Conservation (phyloP, 2,113 vertebrate genomes). For the Elachura formosa region DNA sequence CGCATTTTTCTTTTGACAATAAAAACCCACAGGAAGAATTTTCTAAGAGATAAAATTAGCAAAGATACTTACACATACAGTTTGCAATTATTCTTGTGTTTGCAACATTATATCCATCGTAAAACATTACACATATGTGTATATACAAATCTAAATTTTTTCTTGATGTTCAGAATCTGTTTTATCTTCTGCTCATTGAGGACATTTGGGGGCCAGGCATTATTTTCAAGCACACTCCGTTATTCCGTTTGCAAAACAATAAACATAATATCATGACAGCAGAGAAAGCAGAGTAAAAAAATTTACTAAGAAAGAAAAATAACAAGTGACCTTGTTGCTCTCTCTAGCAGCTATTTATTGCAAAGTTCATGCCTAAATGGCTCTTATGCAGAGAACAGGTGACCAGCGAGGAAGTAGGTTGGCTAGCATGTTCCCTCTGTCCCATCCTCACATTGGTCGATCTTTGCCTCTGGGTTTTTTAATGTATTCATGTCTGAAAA, state of each 20-base stretch:
- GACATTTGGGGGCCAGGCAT: slow-evolving; percentile 45
- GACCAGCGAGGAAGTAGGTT: slow-evolving; percentile 78
- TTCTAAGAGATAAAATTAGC: slow-evolving; percentile 40
- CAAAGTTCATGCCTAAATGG: slow-evolving; percentile 91
- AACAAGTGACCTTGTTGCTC: slow-evolving; percentile 63
- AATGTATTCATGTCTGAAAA: slow-evolving; percentile 91
- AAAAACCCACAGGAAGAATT: slow-evolving; percentile 12
- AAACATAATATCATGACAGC: slow-evolving; percentile 41
- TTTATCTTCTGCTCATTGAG: slow-evolving; percentile 68
- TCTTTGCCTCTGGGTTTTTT: slow-evolving; percentile 80
- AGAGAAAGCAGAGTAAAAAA: not conserved
- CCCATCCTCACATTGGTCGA: slow-evolving; percentile 73
- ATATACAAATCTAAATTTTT: not conserved
- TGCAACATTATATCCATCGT: slow-evolving; percentile 45
- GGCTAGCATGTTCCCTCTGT: slow-evolving; percentile 63
- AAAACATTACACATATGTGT: not conserved
- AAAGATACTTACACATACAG: slow-evolving; percentile 76
- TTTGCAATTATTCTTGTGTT: slow-evolving; percentile 67
- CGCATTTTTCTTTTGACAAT: slow-evolving; percentile 1
- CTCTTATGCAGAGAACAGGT: slow-evolving; percentile 85
- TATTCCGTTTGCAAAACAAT: slow-evolving; percentile 59
- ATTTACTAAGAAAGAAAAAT: slow-evolving; percentile 51
- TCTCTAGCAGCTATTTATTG: slow-evolving; percentile 87
- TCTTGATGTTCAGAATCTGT: slow-evolving; percentile 45
- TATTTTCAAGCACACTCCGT: slow-evolving; percentile 37